These are phyloP conservation scores for Diachasma alloeum DNA, from an alignment of 1,140 invertebrate genomes.

Conservation along the genomic window DNA sequence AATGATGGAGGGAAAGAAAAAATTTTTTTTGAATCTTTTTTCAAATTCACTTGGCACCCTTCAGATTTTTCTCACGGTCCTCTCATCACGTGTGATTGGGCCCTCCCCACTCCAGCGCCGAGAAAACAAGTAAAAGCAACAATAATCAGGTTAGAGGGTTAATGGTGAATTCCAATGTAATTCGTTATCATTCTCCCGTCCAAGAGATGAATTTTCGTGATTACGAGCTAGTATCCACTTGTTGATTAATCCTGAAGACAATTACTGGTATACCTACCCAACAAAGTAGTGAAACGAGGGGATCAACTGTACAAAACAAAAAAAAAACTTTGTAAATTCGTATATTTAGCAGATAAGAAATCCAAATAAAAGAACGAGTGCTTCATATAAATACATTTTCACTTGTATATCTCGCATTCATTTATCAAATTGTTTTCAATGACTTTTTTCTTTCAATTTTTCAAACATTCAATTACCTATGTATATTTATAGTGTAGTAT, in stretches of 20 bases:
- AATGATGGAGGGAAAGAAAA: no score
- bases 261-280: background rate
- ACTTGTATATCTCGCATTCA: background rate
- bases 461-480: slow-evolving; percentile 24
- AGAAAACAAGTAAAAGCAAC: no score
- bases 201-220: background rate
- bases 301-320: background rate
- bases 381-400: background rate
- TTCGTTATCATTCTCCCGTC: background rate
- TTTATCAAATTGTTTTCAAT: slow-evolving; percentile 19
- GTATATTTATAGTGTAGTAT: slow-evolving; percentile 26
- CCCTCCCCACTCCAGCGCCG: no score
- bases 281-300: background rate
- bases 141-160: no score
- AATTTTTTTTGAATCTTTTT: no score
- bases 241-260: background rate
- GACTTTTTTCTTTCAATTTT: slow-evolving; percentile 23
- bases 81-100: no score
- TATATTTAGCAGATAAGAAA: background rate
- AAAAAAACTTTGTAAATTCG: slow-evolving; percentile 1
- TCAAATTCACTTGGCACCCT: no score
- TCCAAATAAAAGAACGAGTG: background rate
- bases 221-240: background rate
- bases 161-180: background rate
- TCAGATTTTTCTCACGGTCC: no score